Base-by-base conservation (phyloP, 2,888 invertebrate genomes). In the Salpingus planirostris region DNA sequence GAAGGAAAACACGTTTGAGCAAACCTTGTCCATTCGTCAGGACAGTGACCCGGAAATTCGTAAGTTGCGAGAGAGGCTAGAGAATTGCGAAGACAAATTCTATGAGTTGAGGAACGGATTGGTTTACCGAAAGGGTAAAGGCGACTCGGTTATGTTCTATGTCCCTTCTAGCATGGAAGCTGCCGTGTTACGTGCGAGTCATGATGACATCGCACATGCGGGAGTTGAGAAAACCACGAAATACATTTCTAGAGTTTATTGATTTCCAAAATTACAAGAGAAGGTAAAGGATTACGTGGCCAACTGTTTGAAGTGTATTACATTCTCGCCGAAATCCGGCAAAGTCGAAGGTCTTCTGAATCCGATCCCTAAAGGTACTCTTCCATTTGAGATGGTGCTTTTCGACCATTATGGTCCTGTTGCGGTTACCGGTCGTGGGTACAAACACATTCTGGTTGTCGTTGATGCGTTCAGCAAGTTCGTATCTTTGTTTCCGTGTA, bases 381-480 rank as follows among this genome's bases (percentile, higher is more conserved):
- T n/a, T n/a, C n/a, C n/a, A n/a, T n/a, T n/a, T n/a, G n/a, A n/a
- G n/a, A n/a, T n/a, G n/a, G n/a, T n/a, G n/a, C n/a, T n/a, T 8
- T 7, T 21, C 6, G 21, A 21, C n/a, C 21, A 21, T 21, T 21
- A 21, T 21, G 21, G 21, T 8, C 21, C 21, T 34, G 6, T 21
- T 7, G 6, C 21, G 6, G 6, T 8, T 7, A 21, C 6, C 8
- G n/a, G n/a, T 21, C 8, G 6, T 21, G 6, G 6, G 6, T 7
- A 40, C 10, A 38, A 43, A 33, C 35, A 48, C 27, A 31, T 54
- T 8, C 37, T 55, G 5, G 40, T 44, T 4, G 35, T 50, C 3
- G 30, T 50, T 6, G 47, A 54, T 24, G 33, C 31, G 1, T 50
- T 50, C 22, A 44, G 49, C 0, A 54, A 52, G 26, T 50, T 40